These are phyloP conservation scores for Pachypeltis micranthus DNA, from an alignment of 1,140 invertebrate species.

Conservation along the genomic window DNA sequence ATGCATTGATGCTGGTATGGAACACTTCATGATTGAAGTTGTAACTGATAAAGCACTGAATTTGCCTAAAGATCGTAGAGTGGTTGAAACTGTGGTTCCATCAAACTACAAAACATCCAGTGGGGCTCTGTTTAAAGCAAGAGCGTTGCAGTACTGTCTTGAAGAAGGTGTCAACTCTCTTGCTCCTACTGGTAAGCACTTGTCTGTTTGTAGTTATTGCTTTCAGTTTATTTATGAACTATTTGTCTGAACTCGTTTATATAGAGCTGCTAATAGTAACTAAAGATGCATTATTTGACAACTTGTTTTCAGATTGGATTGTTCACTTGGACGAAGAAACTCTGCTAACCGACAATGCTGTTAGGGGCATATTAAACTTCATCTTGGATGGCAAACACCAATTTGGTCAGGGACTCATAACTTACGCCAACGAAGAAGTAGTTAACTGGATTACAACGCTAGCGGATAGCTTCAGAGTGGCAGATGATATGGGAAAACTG, in stretches of 20 bases:
- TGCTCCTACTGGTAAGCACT: constrained; percentile 45
- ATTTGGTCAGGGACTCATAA: constrained; percentile 95
- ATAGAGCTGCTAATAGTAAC: no score
- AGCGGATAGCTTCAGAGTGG: constrained; percentile 90
- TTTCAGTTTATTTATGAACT: background rate
- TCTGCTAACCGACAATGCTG: constrained; percentile 81
- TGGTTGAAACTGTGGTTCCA: constrained; percentile 78
- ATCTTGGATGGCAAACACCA: constrained; percentile 87
- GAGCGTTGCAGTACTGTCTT: constrained; percentile 90
- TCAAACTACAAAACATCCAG: constrained; percentile 71
- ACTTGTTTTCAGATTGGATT: constrained; percentile 82
- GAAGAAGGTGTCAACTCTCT: constrained; percentile 83
- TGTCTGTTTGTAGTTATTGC: background rate
- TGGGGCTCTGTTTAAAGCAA: constrained; percentile 87
- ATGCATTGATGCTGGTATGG: constrained; percentile 78
- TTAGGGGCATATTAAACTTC: constrained; percentile 89
- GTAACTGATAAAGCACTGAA: constrained; percentile 85
- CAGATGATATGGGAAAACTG: constrained; percentile 93
- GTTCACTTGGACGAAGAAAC: constrained; percentile 98
- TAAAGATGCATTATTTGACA: no score
- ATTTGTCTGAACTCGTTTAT: no score
- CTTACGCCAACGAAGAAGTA: constrained; percentile 92
- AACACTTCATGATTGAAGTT: constrained; percentile 95
- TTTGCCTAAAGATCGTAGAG: constrained; percentile 55
- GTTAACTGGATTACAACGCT: constrained; percentile 96